Conservation (phyloP, 2,113 vertebrate species). For the Stigmatopora argus region DNA sequence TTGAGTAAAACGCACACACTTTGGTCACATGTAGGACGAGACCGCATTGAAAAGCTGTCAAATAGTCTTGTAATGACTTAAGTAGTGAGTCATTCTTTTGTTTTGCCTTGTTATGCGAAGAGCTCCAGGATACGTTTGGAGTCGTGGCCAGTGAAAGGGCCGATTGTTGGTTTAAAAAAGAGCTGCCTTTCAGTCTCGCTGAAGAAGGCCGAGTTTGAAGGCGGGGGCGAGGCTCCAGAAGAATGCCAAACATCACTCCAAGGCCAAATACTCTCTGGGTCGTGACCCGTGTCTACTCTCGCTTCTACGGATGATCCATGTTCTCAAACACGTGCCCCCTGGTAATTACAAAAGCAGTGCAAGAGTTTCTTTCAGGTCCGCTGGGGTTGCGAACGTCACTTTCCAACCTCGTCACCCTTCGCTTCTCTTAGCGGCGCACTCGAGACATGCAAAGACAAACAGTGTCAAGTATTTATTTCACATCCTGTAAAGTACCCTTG, state of each 20-base stretch:
- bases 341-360: not conserved
- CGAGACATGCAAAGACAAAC: conserved; percentile 17
- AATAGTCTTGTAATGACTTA: conserved; percentile 39
- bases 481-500: conserved; percentile 16
- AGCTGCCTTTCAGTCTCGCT: conserved; percentile 23
- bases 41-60: conserved; percentile 12
- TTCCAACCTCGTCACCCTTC: not conserved
- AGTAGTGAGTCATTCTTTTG: conserved; percentile 48
- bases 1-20: conserved; percentile 10
- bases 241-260: conserved; percentile 61
- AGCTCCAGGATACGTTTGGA: conserved; percentile 42
- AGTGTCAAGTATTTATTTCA: conserved; percentile 28
- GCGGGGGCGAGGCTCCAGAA: conserved; percentile 45
- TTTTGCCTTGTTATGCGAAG: conserved; percentile 41
- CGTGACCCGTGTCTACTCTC: conserved; percentile 28
- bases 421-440: not conserved
- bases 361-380: conserved; percentile 7
- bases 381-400: not conserved
- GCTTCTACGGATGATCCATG: not conserved
- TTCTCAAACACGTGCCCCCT: conserved; percentile 3
- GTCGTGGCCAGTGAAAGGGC: conserved; percentile 45
- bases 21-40: not conserved
- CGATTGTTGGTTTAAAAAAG: conserved; percentile 56
- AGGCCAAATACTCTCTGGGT: conserved; percentile 51
- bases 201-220: conserved; percentile 29